Evolutionary conservation across 2,797 vertebrate genomes (phyloP), one percentile per base, ranked within the genome.

Genomic region (Pagetopsis macropterus): DNA sequence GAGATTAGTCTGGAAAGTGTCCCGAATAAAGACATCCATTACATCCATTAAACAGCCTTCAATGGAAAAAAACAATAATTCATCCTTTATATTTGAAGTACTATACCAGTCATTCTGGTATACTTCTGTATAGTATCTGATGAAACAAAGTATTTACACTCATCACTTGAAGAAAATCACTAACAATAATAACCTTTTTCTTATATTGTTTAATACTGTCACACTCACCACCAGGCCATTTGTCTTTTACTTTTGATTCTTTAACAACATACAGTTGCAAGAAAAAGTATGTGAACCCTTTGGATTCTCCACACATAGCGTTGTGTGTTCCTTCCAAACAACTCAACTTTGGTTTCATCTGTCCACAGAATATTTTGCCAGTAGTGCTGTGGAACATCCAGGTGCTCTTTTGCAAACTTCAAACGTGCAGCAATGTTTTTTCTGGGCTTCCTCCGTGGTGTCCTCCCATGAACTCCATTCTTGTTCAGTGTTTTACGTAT

Each of bases 61-160:
- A 56, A 66, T 49, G 62, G n/a, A 60, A 57, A 78, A 78, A 60
- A 57, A 78, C 72, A 70, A 61, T 72, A 44, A 75, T 62, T 58
- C 40, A 73, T 49, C 2, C 16, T 50, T 70, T 15, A 19, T 6
- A 52, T 43, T 55, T 23, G 51, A 46, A 68, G 16, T 46, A 3
- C 0, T 21, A 12, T 3, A 45, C 51, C 13, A 66, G 52, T 70
- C n/a, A 72, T 33, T 13, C 27, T 27, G 27, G 27, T 27, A 27
- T 27, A 27, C 27, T 27, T 70, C 6, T 17, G 23, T n/a, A 14
- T 2, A 13, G 19, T 12, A 10, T 50, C 5, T 11, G 40, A 63
- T 23, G 2, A 13, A n/a, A 27, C 11, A 9, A 5, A n/a, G 21
- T 1, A 27, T 27, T 27, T 37, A 9, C 33, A 37, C 33, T 37